A percentile compares a stretch with the other conserved stretches of the same genome.
These are phyloP conservation scores for Tetranychus piercei DNA, from an alignment of 2,888 invertebrate genomes.

Conservation along the genomic window DNA sequence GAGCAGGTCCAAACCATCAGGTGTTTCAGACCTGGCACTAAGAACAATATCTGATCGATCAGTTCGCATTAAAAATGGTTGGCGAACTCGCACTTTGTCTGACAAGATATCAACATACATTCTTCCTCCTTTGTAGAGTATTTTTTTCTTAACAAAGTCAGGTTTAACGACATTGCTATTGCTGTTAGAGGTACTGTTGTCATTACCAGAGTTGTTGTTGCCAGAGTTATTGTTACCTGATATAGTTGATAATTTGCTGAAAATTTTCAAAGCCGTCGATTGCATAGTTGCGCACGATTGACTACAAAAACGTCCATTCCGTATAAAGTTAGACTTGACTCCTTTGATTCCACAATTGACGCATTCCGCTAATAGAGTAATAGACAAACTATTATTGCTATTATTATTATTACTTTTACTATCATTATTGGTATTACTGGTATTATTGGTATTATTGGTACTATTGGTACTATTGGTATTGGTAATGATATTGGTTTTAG, in stretches of 20 bases:
- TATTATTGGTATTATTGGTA: background rate
- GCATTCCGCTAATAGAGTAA: conserved; percentile 36
- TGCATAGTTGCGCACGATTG: conserved; percentile 43
- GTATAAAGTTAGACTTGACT: conserved; percentile 60
- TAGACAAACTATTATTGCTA: background rate
- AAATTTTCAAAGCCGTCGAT: conserved; percentile 10
- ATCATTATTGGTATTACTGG: background rate
- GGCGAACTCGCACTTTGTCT: background rate
- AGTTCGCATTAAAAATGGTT: background rate
- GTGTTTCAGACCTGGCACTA: conserved; percentile 3
- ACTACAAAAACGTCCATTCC: conserved; percentile 45
- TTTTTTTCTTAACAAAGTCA: background rate
- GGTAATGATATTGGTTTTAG: no score
- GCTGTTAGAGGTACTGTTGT: background rate
- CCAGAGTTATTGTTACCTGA: background rate
- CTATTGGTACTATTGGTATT: background rate
- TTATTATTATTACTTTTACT: background rate
- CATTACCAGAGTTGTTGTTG: background rate
- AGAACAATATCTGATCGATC: conserved; percentile 2
- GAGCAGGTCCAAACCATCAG: background rate
- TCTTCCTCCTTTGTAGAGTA: background rate
- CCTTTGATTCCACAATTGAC: conserved; percentile 69
- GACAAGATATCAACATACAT: background rate
- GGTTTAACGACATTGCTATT: background rate
- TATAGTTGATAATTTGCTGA: background rate